phyloP scores from a whole-genome alignment of 2,888 invertebrate species.

The Willowsia nigromaculata region DNA sequence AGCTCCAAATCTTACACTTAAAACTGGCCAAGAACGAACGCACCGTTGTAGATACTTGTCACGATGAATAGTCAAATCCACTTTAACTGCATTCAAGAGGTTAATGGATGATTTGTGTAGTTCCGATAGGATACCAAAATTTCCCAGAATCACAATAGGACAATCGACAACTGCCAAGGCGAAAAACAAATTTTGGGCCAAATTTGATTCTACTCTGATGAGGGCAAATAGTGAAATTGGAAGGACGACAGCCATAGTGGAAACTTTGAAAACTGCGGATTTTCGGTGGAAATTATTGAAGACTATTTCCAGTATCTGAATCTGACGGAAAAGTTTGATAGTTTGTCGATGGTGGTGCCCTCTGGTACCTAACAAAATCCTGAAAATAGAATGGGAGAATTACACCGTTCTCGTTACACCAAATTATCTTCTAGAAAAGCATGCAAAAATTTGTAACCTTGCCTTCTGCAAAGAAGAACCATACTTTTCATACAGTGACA shows the following conservation, averaged over 20 bases:
- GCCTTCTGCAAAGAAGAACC: background rate
- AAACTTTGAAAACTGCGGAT: background rate
- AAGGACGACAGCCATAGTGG: background rate
- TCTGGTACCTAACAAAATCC: background rate
- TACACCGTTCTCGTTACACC: too few relatives aligned
- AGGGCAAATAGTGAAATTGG: conserved; percentile 27
- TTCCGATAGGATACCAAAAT: conserved; percentile 1
- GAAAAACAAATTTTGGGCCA: conserved; percentile 23
- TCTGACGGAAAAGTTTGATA: background rate
- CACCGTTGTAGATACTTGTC: background rate
- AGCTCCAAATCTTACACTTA: conserved; percentile 4
- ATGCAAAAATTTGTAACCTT: background rate
- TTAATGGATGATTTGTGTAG: background rate
- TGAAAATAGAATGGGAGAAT: too few relatives aligned
- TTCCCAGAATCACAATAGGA: background rate
- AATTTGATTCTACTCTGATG: background rate
- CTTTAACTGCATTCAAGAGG: background rate
- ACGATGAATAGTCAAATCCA: background rate
- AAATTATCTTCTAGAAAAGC: too few relatives aligned
- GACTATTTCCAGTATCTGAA: conserved; percentile 18
- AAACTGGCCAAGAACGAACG: background rate
- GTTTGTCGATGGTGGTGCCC: background rate
- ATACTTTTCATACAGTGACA: background rate
- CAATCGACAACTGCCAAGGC: conserved; percentile 4
- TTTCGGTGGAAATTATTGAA: conserved; percentile 21